These are phyloP conservation scores for Pedetes capensis DNA, from an alignment of 2,113 vertebrate species.

Conservation along the genomic window DNA sequence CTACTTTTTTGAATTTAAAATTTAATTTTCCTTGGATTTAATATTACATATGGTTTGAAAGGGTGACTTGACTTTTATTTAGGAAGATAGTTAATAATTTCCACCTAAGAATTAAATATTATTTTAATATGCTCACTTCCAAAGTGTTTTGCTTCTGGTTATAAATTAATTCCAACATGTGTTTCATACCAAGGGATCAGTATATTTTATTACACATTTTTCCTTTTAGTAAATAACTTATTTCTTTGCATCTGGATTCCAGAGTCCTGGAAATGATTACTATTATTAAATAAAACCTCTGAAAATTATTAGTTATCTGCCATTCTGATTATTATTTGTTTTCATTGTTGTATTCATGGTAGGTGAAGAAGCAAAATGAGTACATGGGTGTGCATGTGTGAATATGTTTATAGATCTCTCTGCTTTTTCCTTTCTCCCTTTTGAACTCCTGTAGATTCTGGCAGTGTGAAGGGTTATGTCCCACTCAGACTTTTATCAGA, in stretches of 20 bases:
- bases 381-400: background rate
- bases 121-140: background rate
- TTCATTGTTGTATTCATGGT: background rate
- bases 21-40: background rate
- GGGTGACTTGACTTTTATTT: background rate
- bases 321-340: background rate
- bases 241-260: background rate
- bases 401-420: background rate
- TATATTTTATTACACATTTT: background rate
- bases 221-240: background rate
- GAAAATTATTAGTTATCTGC: background rate
- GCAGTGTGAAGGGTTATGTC: background rate
- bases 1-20: background rate
- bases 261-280: background rate
- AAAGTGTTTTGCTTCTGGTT: background rate
- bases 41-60: background rate
- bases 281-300: background rate
- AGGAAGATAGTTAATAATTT: background rate
- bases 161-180: background rate
- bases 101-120: background rate
- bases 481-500: background rate
- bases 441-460: background rate
- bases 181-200: background rate
- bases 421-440: background rate
- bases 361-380: background rate